Evolutionary conservation across 2,113 vertebrate genomes (phyloP).

Genomic region (Manacus vitellinus): DNA sequence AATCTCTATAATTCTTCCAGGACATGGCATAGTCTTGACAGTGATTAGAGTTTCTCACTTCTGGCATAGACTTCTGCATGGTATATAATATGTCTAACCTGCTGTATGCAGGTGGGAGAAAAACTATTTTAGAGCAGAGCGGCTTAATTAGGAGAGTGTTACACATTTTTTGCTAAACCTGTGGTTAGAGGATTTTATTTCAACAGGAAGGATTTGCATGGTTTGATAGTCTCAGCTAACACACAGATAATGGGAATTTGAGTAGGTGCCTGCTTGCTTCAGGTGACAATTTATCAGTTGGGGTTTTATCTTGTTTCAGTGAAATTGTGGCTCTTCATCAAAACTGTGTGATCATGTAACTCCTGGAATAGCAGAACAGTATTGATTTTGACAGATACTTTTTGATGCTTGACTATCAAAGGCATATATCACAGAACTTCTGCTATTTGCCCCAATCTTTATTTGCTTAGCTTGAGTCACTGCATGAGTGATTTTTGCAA

Average conservation of each 20-base stretch:
- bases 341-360: background rate
- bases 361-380: background rate
- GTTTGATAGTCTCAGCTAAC: background rate
- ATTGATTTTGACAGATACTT: background rate
- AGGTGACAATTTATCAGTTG: background rate
- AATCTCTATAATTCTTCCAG: background rate
- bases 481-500: background rate
- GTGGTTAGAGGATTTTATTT: background rate
- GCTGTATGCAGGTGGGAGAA: background rate
- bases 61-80: background rate
- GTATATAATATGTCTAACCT: background rate
- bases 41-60: background rate
- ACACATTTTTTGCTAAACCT: background rate
- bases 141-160: background rate
- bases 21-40: fast-evolving
- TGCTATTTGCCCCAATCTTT: background rate
- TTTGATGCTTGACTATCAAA: background rate
- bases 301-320: background rate
- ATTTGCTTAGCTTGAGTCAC: background rate
- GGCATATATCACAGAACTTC: background rate
- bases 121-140: background rate
- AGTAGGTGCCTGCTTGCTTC: background rate
- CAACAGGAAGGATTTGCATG: background rate
- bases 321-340: background rate
- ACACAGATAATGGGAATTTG: background rate